A percentile compares a stretch with the other conserved stretches of the same genome.
phyloP scores from a whole-genome alignment of 2,888 invertebrate species.

The Anagyrus pseudococci region DNA sequence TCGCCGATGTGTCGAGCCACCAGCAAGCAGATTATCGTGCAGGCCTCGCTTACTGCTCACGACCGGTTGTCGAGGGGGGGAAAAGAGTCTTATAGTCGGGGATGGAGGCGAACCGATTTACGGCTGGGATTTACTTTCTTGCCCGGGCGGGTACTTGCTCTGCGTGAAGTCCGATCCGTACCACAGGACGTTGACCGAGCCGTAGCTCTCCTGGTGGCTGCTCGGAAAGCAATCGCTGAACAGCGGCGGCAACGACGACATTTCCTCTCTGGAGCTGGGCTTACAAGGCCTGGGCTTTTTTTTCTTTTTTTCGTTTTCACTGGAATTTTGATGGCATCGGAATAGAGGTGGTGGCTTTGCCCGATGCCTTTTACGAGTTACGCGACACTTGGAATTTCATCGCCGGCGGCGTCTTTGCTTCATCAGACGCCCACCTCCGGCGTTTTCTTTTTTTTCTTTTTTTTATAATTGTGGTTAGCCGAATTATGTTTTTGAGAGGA shows the following conservation, averaged over 20 bases:
- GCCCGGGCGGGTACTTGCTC: slow-evolving; percentile 64
- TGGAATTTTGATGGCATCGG: too few species aligned
- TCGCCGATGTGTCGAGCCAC: slow-evolving; percentile 61
- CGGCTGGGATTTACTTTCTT: slow-evolving; percentile 53
- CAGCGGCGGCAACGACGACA: slow-evolving; percentile 52
- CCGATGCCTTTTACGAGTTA: too few species aligned
- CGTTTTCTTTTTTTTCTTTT: too few species aligned
- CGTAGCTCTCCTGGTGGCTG: slow-evolving; percentile 42
- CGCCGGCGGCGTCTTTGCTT: too few species aligned
- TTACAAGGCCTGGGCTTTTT: neutral
- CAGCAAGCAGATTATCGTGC: slow-evolving; percentile 69
- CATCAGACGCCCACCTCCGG: too few species aligned
- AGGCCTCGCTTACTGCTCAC: slow-evolving; percentile 68
- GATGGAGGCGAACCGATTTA: too few species aligned
- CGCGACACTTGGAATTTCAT: too few species aligned
- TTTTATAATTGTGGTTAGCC: too few species aligned
- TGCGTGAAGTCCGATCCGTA: slow-evolving; percentile 68
- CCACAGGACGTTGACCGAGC: slow-evolving; percentile 60
- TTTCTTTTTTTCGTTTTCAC: slow-evolving; percentile 18
- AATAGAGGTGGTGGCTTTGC: too few species aligned
- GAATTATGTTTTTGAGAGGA: too few species aligned
- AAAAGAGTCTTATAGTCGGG: too few species aligned
- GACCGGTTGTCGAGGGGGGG: too few species aligned
- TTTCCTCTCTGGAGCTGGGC: neutral
- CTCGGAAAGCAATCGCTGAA: slow-evolving; percentile 49